phyloP scores from a whole-genome alignment of 2,888 invertebrate genomes.

The Molorchus minor region DNA sequence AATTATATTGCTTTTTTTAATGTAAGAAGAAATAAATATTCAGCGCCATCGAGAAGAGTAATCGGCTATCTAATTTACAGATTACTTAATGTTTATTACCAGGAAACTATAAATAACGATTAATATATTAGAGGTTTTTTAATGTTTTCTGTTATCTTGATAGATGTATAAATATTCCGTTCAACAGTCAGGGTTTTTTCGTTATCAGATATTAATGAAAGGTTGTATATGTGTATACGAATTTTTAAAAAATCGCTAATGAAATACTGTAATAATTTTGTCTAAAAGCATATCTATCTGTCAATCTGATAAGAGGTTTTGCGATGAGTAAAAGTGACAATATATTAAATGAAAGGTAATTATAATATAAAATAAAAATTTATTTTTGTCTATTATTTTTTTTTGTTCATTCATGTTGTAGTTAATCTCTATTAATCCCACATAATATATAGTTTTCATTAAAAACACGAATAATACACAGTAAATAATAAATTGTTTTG shows the following conservation, averaged over 20 bases:
- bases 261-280: background rate
- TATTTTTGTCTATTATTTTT: too few species aligned
- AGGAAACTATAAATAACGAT: constrained; percentile 3
- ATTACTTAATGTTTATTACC: background rate
- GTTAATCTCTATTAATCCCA: too few species aligned
- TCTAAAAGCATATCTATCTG: background rate
- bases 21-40: background rate
- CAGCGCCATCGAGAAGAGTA: background rate
- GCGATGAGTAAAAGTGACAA: background rate
- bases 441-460: too few species aligned
- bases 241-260: background rate
- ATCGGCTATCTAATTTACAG: too few species aligned
- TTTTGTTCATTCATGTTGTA: too few species aligned
- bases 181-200: background rate
- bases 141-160: background rate
- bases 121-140: background rate
- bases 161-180: background rate
- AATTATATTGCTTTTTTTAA: background rate
- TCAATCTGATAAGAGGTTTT: background rate
- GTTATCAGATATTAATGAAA: background rate
- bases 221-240: background rate
- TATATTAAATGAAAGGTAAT: background rate
- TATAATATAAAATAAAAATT: too few species aligned
- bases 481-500: too few species aligned
- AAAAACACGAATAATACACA: too few species aligned